Evolutionary conservation across 1,140 invertebrate species (phyloP), one percentile per base, ranked within the genome.

Genomic region (Papilio polyxenes): DNA sequence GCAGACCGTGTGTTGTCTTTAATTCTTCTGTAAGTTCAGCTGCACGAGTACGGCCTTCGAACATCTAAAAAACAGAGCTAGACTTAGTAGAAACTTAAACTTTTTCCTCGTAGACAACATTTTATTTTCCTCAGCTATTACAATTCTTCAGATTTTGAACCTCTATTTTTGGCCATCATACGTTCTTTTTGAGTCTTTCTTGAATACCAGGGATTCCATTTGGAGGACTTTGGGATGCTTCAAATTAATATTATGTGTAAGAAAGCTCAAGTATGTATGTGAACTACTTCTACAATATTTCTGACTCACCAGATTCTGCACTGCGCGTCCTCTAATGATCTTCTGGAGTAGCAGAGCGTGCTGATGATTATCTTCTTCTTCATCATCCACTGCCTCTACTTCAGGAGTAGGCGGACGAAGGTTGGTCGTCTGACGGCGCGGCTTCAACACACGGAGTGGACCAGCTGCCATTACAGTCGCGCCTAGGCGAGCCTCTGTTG

Each of bases 21-120:
- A 97, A 88, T 92, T 97, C 96, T 76, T 96, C 93, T 7, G 97
- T 97, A 40, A 97, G 88, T 85, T 97, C 96, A 80, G 95, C 95
- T 37, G 96, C 96, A 81, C 96, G 95, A 69, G 96, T 95, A 78
- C 96, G 95, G 17, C 96, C 97, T 92, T 97, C 96, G 89, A 95
- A 96, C 95, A 97, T 97, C 97, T 97, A 83, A 13, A 72, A 72
- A 11, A 72, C 23, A 37, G 13, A 11, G 1, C 15, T 56, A 17
- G 53, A 56, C 15, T 56, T 56, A 15, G 53, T 17, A 15, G 2
- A 56, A 56, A 56, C 15, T 56, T 31, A 31, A 31, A 56, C 15
- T 1, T 53, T 13, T 53, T 10, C 51, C 0, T 53, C 6, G 51
- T 13, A 15, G 10, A 13, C 10, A 31, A 2, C 23, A 10, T 15